phyloP scores from a whole-genome alignment of 2,797 vertebrate genomes.

The Selene dorsalis region DNA sequence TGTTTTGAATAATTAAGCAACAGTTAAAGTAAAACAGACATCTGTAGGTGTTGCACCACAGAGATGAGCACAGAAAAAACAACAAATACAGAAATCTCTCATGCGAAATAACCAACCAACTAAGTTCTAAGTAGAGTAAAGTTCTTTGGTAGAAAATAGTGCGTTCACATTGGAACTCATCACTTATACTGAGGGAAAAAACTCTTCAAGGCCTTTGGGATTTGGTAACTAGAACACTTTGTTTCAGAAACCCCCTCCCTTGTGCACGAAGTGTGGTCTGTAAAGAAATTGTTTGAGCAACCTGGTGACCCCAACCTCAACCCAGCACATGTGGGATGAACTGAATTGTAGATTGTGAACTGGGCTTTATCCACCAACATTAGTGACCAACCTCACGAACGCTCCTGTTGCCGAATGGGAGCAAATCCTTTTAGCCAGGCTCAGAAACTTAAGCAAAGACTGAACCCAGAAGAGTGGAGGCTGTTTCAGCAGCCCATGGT shows the following conservation, averaged over 20 bases:
- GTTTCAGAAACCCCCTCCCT: neutral
- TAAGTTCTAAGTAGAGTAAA: too few relatives aligned
- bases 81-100: neutral
- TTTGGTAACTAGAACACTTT: neutral
- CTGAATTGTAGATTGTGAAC: neutral
- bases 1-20: neutral
- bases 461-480: slow-evolving; percentile 1
- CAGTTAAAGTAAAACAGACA: neutral
- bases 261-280: neutral
- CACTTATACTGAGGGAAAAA: neutral
- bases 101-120: neutral
- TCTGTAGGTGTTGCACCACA: neutral
- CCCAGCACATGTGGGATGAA: neutral
- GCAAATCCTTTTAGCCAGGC: slow-evolving; percentile 6
- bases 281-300: neutral
- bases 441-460: neutral
- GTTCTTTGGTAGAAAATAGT: neutral
- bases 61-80: neutral
- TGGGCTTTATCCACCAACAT: neutral
- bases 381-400: neutral
- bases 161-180: neutral
- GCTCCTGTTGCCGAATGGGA: neutral
- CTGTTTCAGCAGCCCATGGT: neutral
- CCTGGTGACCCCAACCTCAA: neutral
- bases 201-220: neutral